Evolutionary conservation across 2,797 vertebrate genomes (phyloP).

Genomic region (Podarcis lilfordi): DNA sequence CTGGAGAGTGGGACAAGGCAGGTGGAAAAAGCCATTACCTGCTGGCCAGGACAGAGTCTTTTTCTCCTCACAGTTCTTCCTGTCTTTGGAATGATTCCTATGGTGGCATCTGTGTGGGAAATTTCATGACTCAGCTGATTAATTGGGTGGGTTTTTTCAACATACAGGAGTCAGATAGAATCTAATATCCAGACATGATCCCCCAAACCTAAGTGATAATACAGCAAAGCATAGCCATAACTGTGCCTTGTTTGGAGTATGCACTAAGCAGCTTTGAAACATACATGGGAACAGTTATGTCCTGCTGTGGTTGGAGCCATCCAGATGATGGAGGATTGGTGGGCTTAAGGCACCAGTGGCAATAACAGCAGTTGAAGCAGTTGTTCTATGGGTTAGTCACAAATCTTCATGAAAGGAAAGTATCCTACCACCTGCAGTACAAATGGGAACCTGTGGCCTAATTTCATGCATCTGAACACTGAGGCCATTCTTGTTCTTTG

Average conservation of each 20-base stretch:
- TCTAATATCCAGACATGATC: neutral
- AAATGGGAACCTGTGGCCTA: neutral
- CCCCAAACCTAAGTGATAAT: neutral
- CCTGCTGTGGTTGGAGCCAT: neutral
- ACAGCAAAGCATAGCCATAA: neutral
- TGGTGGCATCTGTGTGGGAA: neutral
- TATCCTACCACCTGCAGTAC: neutral
- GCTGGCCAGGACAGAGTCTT: too few relatives aligned
- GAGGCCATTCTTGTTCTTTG: too few relatives aligned
- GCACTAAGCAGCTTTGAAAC: neutral
- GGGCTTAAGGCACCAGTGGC: neutral
- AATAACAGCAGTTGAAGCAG: neutral
- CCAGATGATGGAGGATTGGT: neutral
- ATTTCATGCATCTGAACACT: too few relatives aligned
- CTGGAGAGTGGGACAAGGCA: too few relatives aligned
- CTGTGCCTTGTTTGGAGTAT: neutral
- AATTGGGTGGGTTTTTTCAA: neutral
- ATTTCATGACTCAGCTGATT: neutral
- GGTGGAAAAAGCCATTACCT: too few relatives aligned
- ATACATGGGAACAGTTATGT: neutral
- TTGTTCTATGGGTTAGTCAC: neutral
- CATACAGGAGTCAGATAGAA: neutral
- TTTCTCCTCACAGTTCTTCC: too few relatives aligned
- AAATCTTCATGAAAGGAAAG: neutral
- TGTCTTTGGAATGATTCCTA: neutral